phyloP scores from a whole-genome alignment of 2,113 vertebrate genomes.

The Chaetops frenatus region DNA sequence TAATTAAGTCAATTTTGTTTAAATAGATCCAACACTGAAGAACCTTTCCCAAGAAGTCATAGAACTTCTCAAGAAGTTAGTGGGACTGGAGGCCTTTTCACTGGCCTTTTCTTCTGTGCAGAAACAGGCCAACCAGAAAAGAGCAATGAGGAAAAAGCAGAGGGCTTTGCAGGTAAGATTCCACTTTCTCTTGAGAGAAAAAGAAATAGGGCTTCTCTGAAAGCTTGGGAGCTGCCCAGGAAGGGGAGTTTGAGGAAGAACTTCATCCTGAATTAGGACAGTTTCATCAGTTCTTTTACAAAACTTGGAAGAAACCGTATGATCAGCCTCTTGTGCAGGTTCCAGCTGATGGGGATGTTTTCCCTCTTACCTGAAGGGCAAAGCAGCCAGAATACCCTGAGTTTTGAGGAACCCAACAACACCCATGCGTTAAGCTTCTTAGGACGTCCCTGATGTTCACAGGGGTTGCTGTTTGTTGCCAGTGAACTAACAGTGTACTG shows the following conservation, averaged over 20 bases:
- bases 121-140: slow-evolving; percentile 82
- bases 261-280: neutral
- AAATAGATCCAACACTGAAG: slow-evolving; percentile 87
- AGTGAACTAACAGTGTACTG: neutral
- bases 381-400: neutral
- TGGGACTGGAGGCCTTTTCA: slow-evolving; percentile 87
- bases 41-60: slow-evolving; percentile 94
- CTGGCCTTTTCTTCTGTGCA: slow-evolving; percentile 87
- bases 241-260: neutral
- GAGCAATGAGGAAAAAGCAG: slow-evolving; percentile 82
- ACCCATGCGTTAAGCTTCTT: fast-evolving
- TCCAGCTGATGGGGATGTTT: neutral
- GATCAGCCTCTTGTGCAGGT: neutral
- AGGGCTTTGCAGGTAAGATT: slow-evolving; percentile 86
- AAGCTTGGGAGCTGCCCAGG: neutral
- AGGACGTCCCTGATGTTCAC: neutral
- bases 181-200: neutral
- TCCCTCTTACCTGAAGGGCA: neutral
- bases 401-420: neutral
- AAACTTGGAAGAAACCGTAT: neutral
- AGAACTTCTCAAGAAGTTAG: slow-evolving; percentile 88
- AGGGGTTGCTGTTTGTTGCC: neutral
- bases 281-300: neutral
- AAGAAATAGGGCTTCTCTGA: neutral
- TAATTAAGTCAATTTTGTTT: neutral